These are phyloP conservation scores for Rugalucina vietnamica DNA, from an alignment of 2,888 invertebrate species.

Conservation along the genomic window DNA sequence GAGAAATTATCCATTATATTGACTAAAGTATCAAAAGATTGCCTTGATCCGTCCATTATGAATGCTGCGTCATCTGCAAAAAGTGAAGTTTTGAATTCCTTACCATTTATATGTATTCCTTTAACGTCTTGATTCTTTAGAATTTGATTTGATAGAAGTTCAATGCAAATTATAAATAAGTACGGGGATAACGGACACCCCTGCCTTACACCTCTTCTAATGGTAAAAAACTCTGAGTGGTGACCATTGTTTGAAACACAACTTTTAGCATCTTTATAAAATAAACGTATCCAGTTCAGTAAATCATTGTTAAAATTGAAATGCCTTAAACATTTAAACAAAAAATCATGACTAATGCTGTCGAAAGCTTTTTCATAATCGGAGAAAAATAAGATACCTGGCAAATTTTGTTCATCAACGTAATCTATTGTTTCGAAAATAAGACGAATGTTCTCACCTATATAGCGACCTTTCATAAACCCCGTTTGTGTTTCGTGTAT, in stretches of 20 bases:
- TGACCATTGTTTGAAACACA: neutral
- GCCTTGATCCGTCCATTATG: too few relatives aligned
- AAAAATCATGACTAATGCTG: neutral
- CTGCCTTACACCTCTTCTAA: neutral
- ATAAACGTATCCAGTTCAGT: neutral
- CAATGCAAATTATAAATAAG: neutral
- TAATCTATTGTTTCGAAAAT: neutral
- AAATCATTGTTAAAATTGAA: neutral
- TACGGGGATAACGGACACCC: neutral
- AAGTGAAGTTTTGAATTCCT: neutral
- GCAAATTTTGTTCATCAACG: neutral
- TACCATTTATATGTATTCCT: neutral
- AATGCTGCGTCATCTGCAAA: neutral
- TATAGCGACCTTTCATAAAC: constrained; percentile 11
- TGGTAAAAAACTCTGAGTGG: neutral
- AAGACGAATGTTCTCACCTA: neutral
- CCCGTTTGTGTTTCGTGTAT: constrained; percentile 1
- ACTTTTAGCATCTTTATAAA: neutral
- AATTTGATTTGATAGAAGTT: neutral
- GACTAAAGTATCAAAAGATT: too few relatives aligned
- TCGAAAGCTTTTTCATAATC: constrained; percentile 10
- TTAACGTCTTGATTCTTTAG: neutral
- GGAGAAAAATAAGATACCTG: neutral
- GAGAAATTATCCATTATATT: too few relatives aligned
- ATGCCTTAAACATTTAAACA: neutral